Conservation (phyloP, 1,140 invertebrate genomes). For the Lethrus apterus region DNA sequence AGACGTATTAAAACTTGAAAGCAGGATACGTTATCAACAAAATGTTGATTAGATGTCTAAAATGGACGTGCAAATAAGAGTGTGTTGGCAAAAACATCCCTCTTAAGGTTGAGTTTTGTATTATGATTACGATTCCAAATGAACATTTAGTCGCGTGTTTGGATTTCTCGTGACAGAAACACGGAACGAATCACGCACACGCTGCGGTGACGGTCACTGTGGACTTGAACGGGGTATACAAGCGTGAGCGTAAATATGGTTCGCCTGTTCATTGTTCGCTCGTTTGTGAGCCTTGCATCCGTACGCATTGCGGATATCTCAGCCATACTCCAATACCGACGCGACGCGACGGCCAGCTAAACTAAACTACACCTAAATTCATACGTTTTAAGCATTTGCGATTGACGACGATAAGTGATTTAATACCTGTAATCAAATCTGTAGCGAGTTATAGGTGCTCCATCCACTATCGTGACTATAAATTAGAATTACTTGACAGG, state of each 20-base stretch:
- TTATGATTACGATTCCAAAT: slow-evolving; percentile 21
- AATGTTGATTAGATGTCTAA: slow-evolving; percentile 15
- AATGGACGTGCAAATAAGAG: slow-evolving; percentile 10
- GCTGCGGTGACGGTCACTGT: slow-evolving; percentile 21
- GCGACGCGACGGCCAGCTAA: background rate
- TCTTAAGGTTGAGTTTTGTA: slow-evolving; percentile 9
- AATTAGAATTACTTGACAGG: slow-evolving; percentile 28
- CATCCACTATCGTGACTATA: slow-evolving; percentile 23
- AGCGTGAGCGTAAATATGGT: too few relatives aligned
- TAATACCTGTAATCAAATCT: slow-evolving; percentile 24
- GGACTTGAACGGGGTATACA: too few relatives aligned
- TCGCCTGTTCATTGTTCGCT: too few relatives aligned
- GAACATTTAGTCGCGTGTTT: slow-evolving; percentile 25
- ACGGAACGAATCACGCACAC: slow-evolving; percentile 21
- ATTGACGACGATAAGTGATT: slow-evolving; percentile 21
- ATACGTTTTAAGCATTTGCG: slow-evolving; percentile 18
- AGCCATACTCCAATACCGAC: slow-evolving; percentile 8
- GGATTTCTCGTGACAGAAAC: slow-evolving; percentile 22
- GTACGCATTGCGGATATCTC: slow-evolving; percentile 15
- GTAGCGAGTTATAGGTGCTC: slow-evolving; percentile 20
- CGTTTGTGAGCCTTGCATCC: slow-evolving; percentile 2
- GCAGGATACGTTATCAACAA: slow-evolving; percentile 9
- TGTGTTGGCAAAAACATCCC: slow-evolving; percentile 9
- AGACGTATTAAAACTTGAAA: slow-evolving; percentile 5
- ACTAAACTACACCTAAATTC: background rate